Evolutionary conservation across 2,888 invertebrate genomes (phyloP).

Genomic region (Sinodicranocentrus sp.): DNA sequence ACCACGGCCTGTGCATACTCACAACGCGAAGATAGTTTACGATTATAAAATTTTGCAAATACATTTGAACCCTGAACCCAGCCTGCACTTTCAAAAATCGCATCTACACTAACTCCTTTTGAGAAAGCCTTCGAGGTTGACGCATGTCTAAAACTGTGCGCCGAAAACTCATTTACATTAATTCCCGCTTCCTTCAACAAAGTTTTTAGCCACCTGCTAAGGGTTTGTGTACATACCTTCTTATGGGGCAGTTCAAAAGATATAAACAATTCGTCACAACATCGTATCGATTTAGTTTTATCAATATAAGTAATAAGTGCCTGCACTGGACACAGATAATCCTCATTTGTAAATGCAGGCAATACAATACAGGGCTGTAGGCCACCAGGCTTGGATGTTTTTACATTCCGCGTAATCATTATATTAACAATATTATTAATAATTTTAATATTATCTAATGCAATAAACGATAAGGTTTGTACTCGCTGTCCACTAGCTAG

Average conservation of each 20-base stretch:
- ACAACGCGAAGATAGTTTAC: too few species aligned
- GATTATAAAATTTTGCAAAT: too few species aligned
- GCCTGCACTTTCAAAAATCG: too few species aligned
- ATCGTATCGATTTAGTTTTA: neutral
- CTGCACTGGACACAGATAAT: conserved; percentile 36
- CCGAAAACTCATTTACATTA: neutral
- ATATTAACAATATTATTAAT: too few species aligned
- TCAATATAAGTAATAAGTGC: conserved; percentile 16
- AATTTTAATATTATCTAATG: conserved; percentile 20
- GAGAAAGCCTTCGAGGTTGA: neutral
- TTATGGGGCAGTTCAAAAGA: neutral
- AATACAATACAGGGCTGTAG: too few species aligned
- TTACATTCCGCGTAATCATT: neutral
- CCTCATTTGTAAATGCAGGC: too few species aligned
- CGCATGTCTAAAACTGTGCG: conserved; percentile 2
- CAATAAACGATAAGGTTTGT: conserved; percentile 48
- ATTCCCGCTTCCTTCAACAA: conserved; percentile 20
- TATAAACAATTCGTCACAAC: neutral
- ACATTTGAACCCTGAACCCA: too few species aligned
- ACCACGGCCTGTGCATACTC: too few species aligned
- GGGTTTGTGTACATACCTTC: neutral
- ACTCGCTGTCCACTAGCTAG: conserved; percentile 48
- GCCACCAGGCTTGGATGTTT: neutral
- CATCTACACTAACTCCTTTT: too few species aligned
- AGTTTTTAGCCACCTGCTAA: conserved; percentile 16